Evolutionary conservation across 1,140 invertebrate species (phyloP).

Genomic region (Tetranychus urticae): DNA sequence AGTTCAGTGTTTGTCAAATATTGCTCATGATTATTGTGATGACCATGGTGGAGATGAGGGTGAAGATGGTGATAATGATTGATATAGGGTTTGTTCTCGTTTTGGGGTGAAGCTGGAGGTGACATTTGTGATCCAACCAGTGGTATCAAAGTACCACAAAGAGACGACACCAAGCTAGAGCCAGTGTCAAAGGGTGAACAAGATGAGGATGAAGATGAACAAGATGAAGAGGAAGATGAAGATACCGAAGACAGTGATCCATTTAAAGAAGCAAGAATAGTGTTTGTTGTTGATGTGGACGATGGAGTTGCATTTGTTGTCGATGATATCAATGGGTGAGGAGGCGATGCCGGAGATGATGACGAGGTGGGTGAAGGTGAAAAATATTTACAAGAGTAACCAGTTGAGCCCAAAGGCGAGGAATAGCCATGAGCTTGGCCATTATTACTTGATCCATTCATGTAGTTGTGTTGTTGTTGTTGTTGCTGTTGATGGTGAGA

Average conservation of each 20-base stretch:
- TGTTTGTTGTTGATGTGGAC: neutral
- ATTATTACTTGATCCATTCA: too few species aligned
- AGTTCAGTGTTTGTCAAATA: neutral
- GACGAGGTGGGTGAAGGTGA: neutral
- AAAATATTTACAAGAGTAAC: too few species aligned
- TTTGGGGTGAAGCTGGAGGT: neutral
- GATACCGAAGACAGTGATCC: too few species aligned
- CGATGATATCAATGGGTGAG: neutral
- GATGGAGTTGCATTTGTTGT: neutral
- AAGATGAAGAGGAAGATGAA: too few species aligned
- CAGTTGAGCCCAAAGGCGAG: too few species aligned
- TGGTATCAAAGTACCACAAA: neutral
- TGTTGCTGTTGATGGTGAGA: neutral
- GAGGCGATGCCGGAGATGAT: neutral
- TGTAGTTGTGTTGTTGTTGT: too few species aligned
- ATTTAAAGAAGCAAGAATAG: neutral
- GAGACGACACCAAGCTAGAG: neutral
- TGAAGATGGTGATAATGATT: neutral
- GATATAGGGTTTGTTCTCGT: neutral
- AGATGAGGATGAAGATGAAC: neutral
- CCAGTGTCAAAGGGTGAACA: neutral
- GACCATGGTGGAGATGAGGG: neutral
- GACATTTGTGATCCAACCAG: neutral
- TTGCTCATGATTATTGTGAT: neutral
- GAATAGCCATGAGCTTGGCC: too few species aligned